A percentile compares a stretch with the other conserved stretches of the same genome.
phyloP scores from a whole-genome alignment of 2,113 vertebrate species.

The Mormyrus iriodes region DNA sequence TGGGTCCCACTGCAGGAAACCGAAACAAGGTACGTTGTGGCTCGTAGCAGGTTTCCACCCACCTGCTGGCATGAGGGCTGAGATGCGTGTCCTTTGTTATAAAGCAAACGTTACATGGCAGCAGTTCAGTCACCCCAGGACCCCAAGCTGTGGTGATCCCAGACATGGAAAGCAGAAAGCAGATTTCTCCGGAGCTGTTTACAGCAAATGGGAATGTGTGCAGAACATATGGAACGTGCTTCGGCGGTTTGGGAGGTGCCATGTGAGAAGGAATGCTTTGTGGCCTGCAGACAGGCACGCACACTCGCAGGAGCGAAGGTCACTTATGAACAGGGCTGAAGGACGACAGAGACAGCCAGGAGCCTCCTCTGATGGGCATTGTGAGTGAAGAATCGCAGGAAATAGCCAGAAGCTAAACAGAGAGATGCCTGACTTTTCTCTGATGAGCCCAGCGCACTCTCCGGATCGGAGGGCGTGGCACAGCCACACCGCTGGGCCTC shows the following conservation, averaged over 20 bases:
- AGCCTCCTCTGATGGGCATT: neutral
- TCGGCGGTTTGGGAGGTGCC: neutral
- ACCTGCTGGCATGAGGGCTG: neutral
- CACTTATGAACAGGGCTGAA: neutral
- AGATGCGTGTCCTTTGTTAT: neutral
- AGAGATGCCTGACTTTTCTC: neutral
- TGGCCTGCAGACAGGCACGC: neutral
- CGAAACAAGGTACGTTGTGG: neutral
- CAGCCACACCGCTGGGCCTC: neutral
- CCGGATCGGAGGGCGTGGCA: neutral
- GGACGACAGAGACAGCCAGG: neutral
- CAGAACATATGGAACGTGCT: neutral
- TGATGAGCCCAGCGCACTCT: neutral
- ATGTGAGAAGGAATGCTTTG: too few relatives aligned
- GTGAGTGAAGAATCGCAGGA: constrained; percentile 8
- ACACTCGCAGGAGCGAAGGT: neutral
- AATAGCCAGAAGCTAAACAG: neutral
- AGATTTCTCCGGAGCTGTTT: neutral
- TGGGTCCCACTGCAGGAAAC: neutral
- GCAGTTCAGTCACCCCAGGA: neutral
- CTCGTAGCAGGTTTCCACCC: neutral
- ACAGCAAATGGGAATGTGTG: neutral
- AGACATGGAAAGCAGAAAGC: neutral
- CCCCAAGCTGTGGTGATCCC: neutral
- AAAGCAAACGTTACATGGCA: neutral